These are phyloP conservation scores for Amyelois transitella DNA, from an alignment of 1,140 invertebrate genomes.

Conservation along the genomic window DNA sequence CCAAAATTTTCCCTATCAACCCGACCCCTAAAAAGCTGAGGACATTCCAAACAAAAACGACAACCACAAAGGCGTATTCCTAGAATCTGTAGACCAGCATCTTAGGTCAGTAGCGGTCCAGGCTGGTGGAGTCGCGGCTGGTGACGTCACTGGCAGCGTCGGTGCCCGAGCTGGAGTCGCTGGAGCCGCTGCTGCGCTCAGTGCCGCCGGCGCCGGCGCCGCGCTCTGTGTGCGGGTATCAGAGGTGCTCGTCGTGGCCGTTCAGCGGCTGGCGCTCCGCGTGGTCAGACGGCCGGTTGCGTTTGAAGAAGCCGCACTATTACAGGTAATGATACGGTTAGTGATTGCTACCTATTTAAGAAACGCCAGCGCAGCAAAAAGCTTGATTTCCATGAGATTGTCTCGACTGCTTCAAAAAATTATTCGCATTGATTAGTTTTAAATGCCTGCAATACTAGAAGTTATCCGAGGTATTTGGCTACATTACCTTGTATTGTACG, in stretches of 20 bases:
- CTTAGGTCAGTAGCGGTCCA: constrained; percentile 42
- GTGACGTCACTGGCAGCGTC: constrained; percentile 41
- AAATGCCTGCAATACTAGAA: too few species aligned
- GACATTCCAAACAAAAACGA: constrained; percentile 25
- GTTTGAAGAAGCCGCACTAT: constrained; percentile 96
- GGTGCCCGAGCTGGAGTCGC: constrained; percentile 74
- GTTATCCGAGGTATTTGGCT: too few species aligned
- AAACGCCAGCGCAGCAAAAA: too few species aligned
- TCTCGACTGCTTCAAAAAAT: too few species aligned
- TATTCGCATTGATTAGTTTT: too few species aligned
- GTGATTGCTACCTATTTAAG: too few species aligned
- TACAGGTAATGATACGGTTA: too few species aligned
- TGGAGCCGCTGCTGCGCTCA: constrained; percentile 72
- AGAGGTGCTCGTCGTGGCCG: constrained; percentile 81
- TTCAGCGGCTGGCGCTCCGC: constrained; percentile 89
- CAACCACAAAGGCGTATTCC: neutral
- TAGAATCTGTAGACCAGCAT: constrained; percentile 22
- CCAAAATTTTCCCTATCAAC: neutral
- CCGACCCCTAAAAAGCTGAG: neutral
- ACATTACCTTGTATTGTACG: too few species aligned
- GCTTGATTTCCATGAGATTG: too few species aligned
- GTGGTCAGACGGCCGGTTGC: constrained; percentile 86
- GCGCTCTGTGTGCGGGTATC: constrained; percentile 58
- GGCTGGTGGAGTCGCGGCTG: constrained; percentile 51
- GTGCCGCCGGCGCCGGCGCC: constrained; percentile 34